Percentiles rank a stretch among this genome's conserved stretches.
Conservation (phyloP, 1,140 invertebrate genomes). For the Lasioglossum albipes region DNA sequence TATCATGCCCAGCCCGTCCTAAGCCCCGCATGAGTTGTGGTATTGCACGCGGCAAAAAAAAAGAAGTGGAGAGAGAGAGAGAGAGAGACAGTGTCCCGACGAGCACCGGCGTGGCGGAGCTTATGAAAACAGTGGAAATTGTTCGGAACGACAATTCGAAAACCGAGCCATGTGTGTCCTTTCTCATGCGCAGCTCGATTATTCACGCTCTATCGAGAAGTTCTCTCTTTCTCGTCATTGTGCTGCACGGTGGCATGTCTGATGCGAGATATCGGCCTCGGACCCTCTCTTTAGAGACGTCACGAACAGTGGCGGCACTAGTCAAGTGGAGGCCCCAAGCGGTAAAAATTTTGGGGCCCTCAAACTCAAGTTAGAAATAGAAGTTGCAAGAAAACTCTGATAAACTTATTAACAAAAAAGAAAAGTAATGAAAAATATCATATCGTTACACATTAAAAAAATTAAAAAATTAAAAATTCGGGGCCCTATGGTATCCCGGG, state of each 20-base stretch:
- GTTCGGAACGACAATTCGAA: background rate
- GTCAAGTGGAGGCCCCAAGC: too few species aligned
- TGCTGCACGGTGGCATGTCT: background rate
- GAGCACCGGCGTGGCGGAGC: background rate
- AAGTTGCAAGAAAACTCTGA: too few species aligned
- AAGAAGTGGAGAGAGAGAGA: background rate
- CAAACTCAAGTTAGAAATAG: too few species aligned
- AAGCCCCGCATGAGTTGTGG: constrained; percentile 29
- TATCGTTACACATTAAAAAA: too few species aligned
- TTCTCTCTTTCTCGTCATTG: too few species aligned
- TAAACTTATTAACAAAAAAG: too few species aligned
- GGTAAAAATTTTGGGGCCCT: too few species aligned
- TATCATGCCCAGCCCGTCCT: background rate
- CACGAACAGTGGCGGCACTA: too few species aligned
- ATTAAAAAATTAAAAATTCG: too few species aligned
- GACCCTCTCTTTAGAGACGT: too few species aligned
- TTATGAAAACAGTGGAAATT: constrained; percentile 10
- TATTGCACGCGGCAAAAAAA: constrained; percentile 13
- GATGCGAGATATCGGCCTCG: background rate
- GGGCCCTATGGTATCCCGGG: too few species aligned
- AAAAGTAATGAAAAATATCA: too few species aligned
- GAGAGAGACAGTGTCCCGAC: background rate
- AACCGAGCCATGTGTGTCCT: background rate
- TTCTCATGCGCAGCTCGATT: background rate
- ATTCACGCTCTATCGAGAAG: background rate